Conservation (phyloP, 1,140 invertebrate genomes). For the Pseudomyrmex flavicornis region DNA sequence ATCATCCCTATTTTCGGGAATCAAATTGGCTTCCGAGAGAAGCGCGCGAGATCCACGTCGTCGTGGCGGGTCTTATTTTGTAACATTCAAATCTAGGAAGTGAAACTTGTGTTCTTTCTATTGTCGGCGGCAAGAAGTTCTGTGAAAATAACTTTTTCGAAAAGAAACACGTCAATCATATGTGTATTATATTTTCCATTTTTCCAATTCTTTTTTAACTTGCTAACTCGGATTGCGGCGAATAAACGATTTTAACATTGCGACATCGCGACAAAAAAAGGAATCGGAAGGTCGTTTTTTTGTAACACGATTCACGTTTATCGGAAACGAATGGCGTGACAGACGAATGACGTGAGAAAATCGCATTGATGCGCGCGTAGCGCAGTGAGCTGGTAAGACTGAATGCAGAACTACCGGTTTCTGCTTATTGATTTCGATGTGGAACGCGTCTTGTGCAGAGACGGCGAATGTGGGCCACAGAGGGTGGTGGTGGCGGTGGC, state of each 20-base stretch:
- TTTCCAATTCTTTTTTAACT: too few relatives aligned
- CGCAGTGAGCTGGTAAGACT: slow-evolving; percentile 56
- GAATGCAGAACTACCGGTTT: slow-evolving; percentile 77
- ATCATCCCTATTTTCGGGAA: slow-evolving; percentile 32
- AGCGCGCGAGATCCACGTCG: too few relatives aligned
- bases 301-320: background rate
- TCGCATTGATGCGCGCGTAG: background rate
- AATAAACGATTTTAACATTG: slow-evolving; percentile 2
- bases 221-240: background rate
- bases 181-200: too few relatives aligned
- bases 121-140: too few relatives aligned
- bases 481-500: slow-evolving; percentile 9
- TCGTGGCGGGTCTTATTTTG: too few relatives aligned
- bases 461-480: slow-evolving; percentile 79
- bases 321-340: background rate
- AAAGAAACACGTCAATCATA: too few relatives aligned
- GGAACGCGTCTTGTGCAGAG: slow-evolving; percentile 50
- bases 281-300: too few relatives aligned
- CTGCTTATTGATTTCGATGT: slow-evolving; percentile 83
- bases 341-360: background rate
- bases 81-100: too few relatives aligned
- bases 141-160: too few relatives aligned
- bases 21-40: background rate
- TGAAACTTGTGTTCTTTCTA: too few relatives aligned
- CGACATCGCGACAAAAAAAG: too few relatives aligned